These are phyloP conservation scores for Manis pentadactyla DNA, from an alignment of 2,797 vertebrate genomes.

Conservation along the genomic window DNA sequence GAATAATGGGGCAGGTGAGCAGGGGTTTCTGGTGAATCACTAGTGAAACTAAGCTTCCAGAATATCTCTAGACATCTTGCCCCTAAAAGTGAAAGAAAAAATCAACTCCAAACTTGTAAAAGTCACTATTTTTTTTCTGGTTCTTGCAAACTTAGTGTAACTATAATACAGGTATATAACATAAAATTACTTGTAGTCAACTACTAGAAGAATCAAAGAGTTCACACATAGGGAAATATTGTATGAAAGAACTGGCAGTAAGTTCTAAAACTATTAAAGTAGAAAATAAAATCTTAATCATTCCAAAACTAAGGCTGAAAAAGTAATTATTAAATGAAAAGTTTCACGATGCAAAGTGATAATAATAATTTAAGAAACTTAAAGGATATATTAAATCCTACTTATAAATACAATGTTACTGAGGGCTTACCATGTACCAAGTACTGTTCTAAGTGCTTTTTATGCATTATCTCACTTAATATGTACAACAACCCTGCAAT, in stretches of 20 bases:
- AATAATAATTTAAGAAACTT: neutral
- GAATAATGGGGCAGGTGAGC: neutral
- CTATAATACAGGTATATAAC: neutral
- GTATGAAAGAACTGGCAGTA: neutral
- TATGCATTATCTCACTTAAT: neutral
- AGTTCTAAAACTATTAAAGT: neutral
- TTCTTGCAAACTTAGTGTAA: neutral
- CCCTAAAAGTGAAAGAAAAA: neutral
- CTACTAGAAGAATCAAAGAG: neutral
- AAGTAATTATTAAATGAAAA: neutral
- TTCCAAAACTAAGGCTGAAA: neutral
- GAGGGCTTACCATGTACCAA: neutral
- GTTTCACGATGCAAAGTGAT: neutral
- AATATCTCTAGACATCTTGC: neutral
- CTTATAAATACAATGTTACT: neutral
- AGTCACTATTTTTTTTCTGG: neutral
- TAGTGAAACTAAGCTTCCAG: neutral
- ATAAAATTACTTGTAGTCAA: neutral
- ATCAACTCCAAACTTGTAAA: neutral
- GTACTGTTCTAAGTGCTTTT: neutral
- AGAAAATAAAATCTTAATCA: neutral
- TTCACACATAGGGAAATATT: neutral
- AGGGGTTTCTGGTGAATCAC: neutral
- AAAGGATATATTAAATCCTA: neutral
- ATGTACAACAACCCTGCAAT: neutral